These are phyloP conservation scores for Tangara arthus DNA, from an alignment of 2,797 vertebrate genomes.

Conservation along the genomic window DNA sequence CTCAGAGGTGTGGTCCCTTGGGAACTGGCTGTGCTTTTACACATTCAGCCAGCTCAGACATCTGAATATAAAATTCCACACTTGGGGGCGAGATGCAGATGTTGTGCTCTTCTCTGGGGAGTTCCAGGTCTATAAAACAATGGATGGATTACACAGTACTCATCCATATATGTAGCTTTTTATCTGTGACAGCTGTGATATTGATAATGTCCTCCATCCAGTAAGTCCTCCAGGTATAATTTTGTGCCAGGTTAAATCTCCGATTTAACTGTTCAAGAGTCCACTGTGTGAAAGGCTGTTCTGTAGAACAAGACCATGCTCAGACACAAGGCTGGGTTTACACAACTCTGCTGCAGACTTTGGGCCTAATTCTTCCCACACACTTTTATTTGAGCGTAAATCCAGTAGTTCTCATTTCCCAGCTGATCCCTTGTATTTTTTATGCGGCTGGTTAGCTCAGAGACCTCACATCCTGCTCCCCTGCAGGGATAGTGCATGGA, in stretches of 20 bases:
- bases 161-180: conserved; percentile 17
- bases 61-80: conserved; percentile 28
- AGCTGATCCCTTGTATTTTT: not conserved
- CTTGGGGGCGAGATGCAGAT: not conserved
- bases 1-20: not conserved
- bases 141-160: not conserved
- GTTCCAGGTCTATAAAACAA: not conserved
- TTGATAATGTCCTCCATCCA: conserved; percentile 18
- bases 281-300: not conserved
- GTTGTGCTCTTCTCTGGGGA: not conserved
- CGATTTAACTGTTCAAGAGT: conserved; percentile 15
- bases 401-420: not conserved
- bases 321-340: not conserved
- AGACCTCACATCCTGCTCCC: not conserved
- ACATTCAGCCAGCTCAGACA: not conserved
- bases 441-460: not conserved
- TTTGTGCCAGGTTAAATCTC: not conserved
- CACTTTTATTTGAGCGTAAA: not conserved
- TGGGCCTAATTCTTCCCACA: not conserved
- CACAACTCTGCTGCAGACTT: not conserved
- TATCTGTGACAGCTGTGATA: conserved; percentile 25
- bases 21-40: not conserved
- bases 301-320: not conserved
- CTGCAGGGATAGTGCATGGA: not conserved
- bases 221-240: conserved; percentile 13